Percentiles rank a stretch among this genome's conserved stretches.
Evolutionary conservation across 92 coral and sea anemone genomes (phyloP).

Genomic region (Palythoa heliodiscus): DNA sequence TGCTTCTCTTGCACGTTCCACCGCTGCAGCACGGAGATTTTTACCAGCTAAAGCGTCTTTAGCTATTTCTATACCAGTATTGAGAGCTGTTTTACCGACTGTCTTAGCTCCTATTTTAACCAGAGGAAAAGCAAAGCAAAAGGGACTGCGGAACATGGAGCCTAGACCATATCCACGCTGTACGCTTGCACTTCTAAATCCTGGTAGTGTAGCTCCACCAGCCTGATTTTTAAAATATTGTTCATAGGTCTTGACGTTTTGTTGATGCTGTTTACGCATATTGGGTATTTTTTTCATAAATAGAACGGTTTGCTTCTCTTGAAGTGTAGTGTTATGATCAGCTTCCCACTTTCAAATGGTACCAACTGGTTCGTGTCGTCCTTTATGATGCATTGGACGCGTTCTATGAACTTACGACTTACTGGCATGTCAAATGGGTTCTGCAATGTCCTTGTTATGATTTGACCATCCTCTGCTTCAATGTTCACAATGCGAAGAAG

Average conservation of each 20-base stretch:
- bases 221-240: slow-evolving; percentile 13
- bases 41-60: not conserved
- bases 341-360: slow-evolving; percentile 43
- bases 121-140: not conserved
- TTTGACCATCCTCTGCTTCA: slow-evolving; percentile 51
- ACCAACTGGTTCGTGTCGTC: slow-evolving; percentile 7
- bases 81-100: not conserved
- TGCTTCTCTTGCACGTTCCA: not conserved
- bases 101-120: not conserved
- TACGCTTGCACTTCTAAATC: not conserved
- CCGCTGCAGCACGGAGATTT: not conserved
- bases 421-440: not conserved
- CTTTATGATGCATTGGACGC: slow-evolving; percentile 1
- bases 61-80: not conserved
- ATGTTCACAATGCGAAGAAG: slow-evolving; percentile 44
- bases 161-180: not conserved
- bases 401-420: slow-evolving; percentile 1
- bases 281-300: not conserved
- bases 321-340: slow-evolving; percentile 53
- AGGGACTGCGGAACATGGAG: not conserved
- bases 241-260: slow-evolving; percentile 9
- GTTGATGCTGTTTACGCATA: slow-evolving; percentile 2
- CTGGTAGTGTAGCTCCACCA: not conserved
- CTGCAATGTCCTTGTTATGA: slow-evolving; percentile 2
- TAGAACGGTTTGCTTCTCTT: slow-evolving; percentile 24